Base-by-base conservation (phyloP, 1,140 invertebrate species). In the Scaptomyza graminum region DNA sequence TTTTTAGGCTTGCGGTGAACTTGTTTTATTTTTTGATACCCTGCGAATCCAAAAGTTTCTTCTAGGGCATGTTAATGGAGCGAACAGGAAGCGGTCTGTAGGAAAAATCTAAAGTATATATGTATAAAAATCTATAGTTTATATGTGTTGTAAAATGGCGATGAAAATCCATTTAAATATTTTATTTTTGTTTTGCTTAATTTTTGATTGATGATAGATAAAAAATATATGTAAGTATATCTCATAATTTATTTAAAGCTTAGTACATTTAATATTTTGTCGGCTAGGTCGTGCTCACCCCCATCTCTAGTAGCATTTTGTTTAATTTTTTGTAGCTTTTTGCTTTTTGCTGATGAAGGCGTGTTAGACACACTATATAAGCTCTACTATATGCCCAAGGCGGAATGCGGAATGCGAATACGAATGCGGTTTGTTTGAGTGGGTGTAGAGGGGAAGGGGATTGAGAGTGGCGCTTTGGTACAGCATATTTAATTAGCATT, bases 401-500 rank as follows among this genome's bases (percentile, higher is more conserved):
- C 46, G 54, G 9, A 47, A n/a, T n/a, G n/a, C n/a, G n/a, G n/a
- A n/a, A n/a, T 64, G 50, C 1, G 28, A 5, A 66, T 31, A 15
- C 31, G 54, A 44, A 60, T 34, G 11, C 8, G 60, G 61, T 16
- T 49, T 39, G 25, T 39, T 55, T 11, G 15, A 11, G n/a, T 5
- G 28, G 28, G 6, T n/a, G 3, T 7, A 0, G 28, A 6, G 28
- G 28, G 28, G 5, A 9, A 34, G 31, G 31, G 31, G 8, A 8
- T 34, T 37, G 44, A 5, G 7, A 1, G 7, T 11, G 47, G 31
- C 62, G 66, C 59, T 50, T 62, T 74, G 50, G 50, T 41, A 63
- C 55, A 60, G 47, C 83, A 79, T 79, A 88, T 87, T 83, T 83
- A 87, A 87, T 87, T 87, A 87, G 83, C 83, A 87, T 87, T 88